Base-by-base conservation (phyloP, 2,888 invertebrate species). In the Drosophila subquinaria region DNA sequence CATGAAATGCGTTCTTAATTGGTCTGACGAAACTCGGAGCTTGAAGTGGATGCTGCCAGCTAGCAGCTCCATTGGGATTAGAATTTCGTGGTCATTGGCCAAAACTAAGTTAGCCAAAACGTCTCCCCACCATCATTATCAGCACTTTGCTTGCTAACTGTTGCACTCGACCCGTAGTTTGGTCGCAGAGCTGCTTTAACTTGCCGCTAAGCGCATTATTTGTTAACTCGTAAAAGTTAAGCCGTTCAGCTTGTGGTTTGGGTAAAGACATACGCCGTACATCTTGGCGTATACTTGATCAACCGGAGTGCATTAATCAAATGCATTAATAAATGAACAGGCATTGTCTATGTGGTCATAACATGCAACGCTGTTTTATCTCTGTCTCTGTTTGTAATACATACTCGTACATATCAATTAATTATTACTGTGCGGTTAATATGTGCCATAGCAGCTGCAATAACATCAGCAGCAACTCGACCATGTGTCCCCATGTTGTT, bases 271-370 rank as follows among this genome's bases (percentile, higher is more conserved):
- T 43, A 57, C 57, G 15, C 30, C 20, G 43, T n/a, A 3, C 63
- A 50, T 53, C 51, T 30, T 55, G 55, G 60, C 77, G 65, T 63
- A 60, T 60, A 66, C 77, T 87, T 87, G 73, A 81, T 78, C 73
- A 77, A 56, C 77, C 64, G 9, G 69, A 68, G 81, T 82, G 76
- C 82, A 91, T 91, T 90, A 91, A 92, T 92, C 87, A 91, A 90
- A 90, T 92, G 85, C 82, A 90, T 91, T 91, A 92, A 91, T 91
- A 90, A 91, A 88, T 90, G 81, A 91, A 88, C 85, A 90, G 75
- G 48, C 57, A 50, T 43, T 51, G 13, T 45, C 61, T 74, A 50
- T 55, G 42, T 45, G 61, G 40, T 43, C 30, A 60, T 33, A 48
- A 42, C 56, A 50, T 52, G 52, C 36, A 57, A 36, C 20, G 5